Percentiles rank a stretch among this genome's conserved stretches.
Evolutionary conservation across 2,113 vertebrate species (phyloP).

Genomic region (Calyptommatus sinebrachiatus): DNA sequence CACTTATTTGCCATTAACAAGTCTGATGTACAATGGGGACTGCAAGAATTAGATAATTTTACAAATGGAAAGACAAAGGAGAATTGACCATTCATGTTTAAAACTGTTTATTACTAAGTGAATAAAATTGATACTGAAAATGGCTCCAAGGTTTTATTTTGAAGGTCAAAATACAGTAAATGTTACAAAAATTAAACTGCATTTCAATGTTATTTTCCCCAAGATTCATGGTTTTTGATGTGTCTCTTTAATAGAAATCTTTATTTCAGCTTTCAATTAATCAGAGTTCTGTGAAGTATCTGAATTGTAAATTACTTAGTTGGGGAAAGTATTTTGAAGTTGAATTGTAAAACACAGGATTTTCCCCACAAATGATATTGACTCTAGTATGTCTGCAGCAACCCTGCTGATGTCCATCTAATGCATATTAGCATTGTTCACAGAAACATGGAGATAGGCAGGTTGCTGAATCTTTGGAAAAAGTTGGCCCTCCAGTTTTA

Average conservation of each 20-base stretch:
- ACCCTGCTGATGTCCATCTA: no score
- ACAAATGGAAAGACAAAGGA: slow-evolving; percentile 36
- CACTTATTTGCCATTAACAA: slow-evolving; percentile 54
- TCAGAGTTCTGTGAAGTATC: not conserved
- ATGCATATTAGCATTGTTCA: no score
- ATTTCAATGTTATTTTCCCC: not conserved
- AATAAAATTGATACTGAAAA: slow-evolving; percentile 33
- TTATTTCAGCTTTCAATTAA: not conserved
- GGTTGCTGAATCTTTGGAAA: no score
- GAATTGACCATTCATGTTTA: slow-evolving; percentile 46
- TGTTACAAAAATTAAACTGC: not conserved
- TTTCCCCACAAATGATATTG: no score
- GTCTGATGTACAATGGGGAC: slow-evolving; percentile 48
- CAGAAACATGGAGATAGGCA: no score
- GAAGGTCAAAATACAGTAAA: slow-evolving; percentile 38
- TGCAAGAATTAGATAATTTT: slow-evolving; percentile 68
- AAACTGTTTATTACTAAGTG: slow-evolving; percentile 25
- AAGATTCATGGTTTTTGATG: not conserved
- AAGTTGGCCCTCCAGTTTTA: no score
- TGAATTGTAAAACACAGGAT: not conserved
- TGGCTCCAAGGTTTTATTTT: slow-evolving; percentile 5
- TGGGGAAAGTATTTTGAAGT: not conserved
- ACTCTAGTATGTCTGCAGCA: no score
- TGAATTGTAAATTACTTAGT: no score
- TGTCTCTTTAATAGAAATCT: not conserved